phyloP scores from a whole-genome alignment of 1,140 invertebrate genomes.

The Drosophila kurseongensis region DNA sequence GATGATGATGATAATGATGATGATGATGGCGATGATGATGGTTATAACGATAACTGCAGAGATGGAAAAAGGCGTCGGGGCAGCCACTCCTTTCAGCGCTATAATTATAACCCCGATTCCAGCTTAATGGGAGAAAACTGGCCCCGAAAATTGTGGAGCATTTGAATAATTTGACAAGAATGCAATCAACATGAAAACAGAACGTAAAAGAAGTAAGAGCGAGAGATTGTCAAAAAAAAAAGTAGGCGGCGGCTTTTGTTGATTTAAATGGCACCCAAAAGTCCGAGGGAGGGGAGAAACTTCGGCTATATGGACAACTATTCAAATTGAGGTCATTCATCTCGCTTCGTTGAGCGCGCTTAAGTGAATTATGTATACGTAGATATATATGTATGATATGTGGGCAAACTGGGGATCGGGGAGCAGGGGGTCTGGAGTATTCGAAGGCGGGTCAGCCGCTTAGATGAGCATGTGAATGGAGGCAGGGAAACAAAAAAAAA shows the following conservation, averaged over 20 bases:
- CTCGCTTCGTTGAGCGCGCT: conserved; percentile 83
- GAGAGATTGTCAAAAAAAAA: conserved; percentile 61
- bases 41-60: conserved; percentile 10
- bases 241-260: conserved; percentile 74
- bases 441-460: conserved; percentile 20
- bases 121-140: conserved; percentile 62
- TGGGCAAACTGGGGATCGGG: background rate
- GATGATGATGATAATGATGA: conserved; percentile 1
- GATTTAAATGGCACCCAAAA: conserved; percentile 79
- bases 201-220: conserved; percentile 46
- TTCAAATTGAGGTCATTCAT: conserved; percentile 84
- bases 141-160: conserved; percentile 79
- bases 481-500: background rate
- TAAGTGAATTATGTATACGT: conserved; percentile 78
- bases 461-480: conserved; percentile 45
- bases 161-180: conserved; percentile 80
- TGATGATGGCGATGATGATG: conserved; percentile 31
- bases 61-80: conserved; percentile 39
- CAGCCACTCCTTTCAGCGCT: conserved; percentile 64
- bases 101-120: conserved; percentile 81
- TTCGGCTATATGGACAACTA: conserved; percentile 51
- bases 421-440: background rate
- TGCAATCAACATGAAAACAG: conserved; percentile 66
- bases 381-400: conserved; percentile 14
- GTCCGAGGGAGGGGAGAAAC: conserved; percentile 29